These are phyloP conservation scores for Cataglyphis albicans DNA, from an alignment of 2,888 invertebrate species.

Conservation along the genomic window DNA sequence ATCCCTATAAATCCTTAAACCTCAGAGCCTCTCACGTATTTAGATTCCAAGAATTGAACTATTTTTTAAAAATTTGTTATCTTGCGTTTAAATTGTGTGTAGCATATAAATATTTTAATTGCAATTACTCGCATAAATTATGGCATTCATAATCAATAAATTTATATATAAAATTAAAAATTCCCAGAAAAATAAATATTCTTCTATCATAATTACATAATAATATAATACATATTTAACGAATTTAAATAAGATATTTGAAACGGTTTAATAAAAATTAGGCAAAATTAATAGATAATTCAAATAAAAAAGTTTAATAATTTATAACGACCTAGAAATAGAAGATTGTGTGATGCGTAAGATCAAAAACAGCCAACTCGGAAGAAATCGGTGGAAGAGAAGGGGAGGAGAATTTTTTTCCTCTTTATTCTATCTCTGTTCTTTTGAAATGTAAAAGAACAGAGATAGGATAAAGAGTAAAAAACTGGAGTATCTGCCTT, in stretches of 20 bases:
- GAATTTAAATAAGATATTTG: not conserved
- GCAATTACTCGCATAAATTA: not conserved
- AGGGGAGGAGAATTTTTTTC: not conserved
- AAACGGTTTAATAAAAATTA: not conserved
- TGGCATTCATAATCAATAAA: too few relatives aligned
- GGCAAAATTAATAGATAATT: not conserved
- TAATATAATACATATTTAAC: not conserved
- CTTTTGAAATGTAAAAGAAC: constrained; percentile 8
- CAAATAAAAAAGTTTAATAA: not conserved
- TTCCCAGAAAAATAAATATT: not conserved
- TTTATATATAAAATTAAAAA: not conserved
- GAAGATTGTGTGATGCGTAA: not conserved
- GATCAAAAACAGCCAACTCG: not conserved
- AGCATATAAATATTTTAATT: not conserved
- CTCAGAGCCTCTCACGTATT: not conserved
- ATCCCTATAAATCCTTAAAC: not conserved
- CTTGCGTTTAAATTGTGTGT: not conserved
- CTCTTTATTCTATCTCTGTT: not conserved
- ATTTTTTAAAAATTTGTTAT: not conserved
- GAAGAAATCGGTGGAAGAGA: not conserved
- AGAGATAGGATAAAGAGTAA: constrained; percentile 13
- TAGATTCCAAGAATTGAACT: not conserved
- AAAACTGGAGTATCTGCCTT: constrained; percentile 46
- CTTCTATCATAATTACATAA: not conserved
- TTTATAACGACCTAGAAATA: not conserved